Evolutionary conservation across 2,797 vertebrate genomes (phyloP), one percentile per base, ranked within the genome.

Genomic region (Sciaenops ocellatus): DNA sequence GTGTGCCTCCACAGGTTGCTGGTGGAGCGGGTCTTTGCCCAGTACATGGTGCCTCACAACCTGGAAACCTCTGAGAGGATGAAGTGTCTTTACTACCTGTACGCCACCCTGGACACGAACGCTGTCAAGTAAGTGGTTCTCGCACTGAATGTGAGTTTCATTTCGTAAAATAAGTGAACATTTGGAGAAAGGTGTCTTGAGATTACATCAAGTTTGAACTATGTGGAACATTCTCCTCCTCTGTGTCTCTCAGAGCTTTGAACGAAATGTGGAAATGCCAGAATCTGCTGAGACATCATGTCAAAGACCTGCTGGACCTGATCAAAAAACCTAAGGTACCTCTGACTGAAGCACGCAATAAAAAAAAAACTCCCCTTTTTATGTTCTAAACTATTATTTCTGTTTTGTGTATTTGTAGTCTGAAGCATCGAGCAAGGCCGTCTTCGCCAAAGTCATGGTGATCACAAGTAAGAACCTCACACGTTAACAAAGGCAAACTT

Each of bases 211-310:
- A 18, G 7, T 30, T 44, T 56, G 7, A 71, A 18, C 24, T 38
- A 8, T 54, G 5, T 50, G 4, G 44, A 22, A 22, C 60, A 5
- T 44, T 56, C 6, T 67, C 34, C 22, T 62, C 20, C 0, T 64
- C 51, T 48, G 18, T 48, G 26, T 22, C 56, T 84, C 20, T 59
- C 91, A 99, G 98, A 94, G 98, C 98, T 78, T 86, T 99, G 85
- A 99, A 99, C 90, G 98, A 99, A 93, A 99, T 99, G 98, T 99
- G 98, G 98, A 99, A 99, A 90, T 99, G 98, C 92, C 98, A 99
- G 93, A 99, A 99, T 92, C 93, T 98, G 86, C 90, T 99, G 76
- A 94, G 98, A 82, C 96, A 98, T 85, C 93, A 98, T 80, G 98
- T 99, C 73, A 98, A 98, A 91, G 98, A 98, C 94, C 94, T 99